These are phyloP conservation scores for Latrodectus geometricus DNA, from an alignment of 1,140 invertebrate genomes.

Conservation along the genomic window DNA sequence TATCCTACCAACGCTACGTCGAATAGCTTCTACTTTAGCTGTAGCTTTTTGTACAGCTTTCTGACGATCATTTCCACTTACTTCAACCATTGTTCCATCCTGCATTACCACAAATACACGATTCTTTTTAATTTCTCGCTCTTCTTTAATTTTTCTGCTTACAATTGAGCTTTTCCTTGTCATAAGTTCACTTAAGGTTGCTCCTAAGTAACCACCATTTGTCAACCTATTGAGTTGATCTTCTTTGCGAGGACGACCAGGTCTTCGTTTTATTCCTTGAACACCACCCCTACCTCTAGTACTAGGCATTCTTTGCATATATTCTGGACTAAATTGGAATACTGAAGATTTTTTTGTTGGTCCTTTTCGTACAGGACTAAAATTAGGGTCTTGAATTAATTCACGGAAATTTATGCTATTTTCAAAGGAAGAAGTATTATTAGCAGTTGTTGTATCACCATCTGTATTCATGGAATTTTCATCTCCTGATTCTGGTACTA, in stretches of 20 bases:
- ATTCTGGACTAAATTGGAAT: constrained; percentile 12
- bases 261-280: constrained; percentile 29
- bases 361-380: constrained; percentile 8
- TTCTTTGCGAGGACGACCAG: constrained; percentile 50
- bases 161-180: constrained; percentile 57
- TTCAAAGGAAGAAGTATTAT: constrained; percentile 13
- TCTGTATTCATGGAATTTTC: constrained; percentile 39
- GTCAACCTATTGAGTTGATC: constrained; percentile 45
- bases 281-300: constrained; percentile 34
- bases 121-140: constrained; percentile 59
- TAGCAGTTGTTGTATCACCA: neutral
- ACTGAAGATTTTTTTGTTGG: constrained; percentile 16
- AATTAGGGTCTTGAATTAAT: constrained; percentile 42
- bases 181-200: constrained; percentile 53
- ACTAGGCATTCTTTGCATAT: constrained; percentile 31
- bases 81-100: constrained; percentile 63
- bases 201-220: constrained; percentile 50
- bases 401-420: constrained; percentile 43
- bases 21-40: constrained; percentile 61
- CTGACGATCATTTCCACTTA: constrained; percentile 60
- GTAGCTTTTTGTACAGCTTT: constrained; percentile 62
- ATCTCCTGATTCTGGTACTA: constrained; percentile 46
- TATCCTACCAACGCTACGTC: constrained; percentile 51
- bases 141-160: constrained; percentile 54
- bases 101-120: constrained; percentile 64